Conservation (phyloP, 2,113 vertebrate genomes). For the Steatornis caripensis region DNA sequence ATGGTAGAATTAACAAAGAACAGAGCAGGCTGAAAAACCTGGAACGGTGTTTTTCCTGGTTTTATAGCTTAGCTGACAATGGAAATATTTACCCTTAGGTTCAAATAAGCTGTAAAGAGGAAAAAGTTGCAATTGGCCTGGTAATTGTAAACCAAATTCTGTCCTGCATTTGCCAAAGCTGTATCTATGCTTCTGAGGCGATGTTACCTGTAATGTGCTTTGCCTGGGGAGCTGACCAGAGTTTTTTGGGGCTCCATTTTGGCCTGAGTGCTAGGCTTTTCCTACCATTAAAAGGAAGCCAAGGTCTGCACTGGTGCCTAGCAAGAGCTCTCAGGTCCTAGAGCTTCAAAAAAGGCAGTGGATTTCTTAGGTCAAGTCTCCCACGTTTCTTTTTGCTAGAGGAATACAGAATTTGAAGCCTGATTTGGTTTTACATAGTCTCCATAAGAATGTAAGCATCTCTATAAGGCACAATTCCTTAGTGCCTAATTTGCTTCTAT, state of each 20-base stretch:
- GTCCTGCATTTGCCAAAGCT: neutral
- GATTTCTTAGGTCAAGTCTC: neutral
- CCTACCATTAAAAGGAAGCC: neutral
- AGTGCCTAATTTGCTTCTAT: constrained; percentile 44
- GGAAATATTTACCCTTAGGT: neutral
- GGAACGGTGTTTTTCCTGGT: neutral
- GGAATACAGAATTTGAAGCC: neutral
- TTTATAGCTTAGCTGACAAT: neutral
- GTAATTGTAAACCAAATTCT: neutral
- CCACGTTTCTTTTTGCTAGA: neutral
- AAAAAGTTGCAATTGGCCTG: neutral
- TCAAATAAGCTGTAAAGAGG: neutral
- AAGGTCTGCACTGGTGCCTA: neutral
- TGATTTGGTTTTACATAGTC: neutral
- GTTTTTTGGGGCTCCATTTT: neutral
- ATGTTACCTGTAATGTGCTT: neutral
- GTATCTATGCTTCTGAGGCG: neutral
- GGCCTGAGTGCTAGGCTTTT: neutral
- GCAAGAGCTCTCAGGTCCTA: neutral
- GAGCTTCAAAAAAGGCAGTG: neutral
- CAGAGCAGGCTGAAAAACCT: neutral
- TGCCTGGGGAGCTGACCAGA: neutral
- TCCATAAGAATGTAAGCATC: neutral
- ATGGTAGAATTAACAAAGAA: neutral
- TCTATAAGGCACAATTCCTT: constrained; percentile 40